phyloP scores from a whole-genome alignment of 2,113 vertebrate species.

The Genyomyrus donnyi region DNA sequence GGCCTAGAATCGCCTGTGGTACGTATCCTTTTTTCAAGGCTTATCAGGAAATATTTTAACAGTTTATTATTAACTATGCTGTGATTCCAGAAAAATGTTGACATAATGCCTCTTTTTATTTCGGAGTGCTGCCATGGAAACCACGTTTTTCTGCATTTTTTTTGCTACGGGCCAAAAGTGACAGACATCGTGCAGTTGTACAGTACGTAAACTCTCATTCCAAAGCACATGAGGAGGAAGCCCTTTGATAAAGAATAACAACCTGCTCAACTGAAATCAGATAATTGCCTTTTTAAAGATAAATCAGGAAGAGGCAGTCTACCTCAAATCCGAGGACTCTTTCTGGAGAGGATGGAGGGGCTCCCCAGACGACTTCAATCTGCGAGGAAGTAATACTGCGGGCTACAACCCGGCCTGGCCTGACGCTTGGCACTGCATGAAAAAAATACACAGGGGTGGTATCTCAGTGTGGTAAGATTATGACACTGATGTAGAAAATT shows the following conservation, averaged over 20 bases:
- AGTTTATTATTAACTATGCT: constrained; percentile 21
- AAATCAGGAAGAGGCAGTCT: constrained; percentile 28
- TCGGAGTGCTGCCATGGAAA: constrained; percentile 52
- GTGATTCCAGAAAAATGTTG: constrained; percentile 32
- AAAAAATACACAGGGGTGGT: constrained; percentile 25
- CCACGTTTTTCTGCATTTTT: constrained; percentile 38
- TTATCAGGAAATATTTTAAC: constrained; percentile 5
- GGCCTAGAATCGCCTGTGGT: background rate
- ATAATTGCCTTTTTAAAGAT: background rate
- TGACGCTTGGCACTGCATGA: constrained; percentile 69
- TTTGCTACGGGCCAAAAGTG: constrained; percentile 49
- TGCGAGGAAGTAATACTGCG: constrained; percentile 76
- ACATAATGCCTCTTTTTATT: constrained; percentile 40
- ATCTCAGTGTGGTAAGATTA: background rate
- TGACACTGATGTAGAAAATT: background rate
- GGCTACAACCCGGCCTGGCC: constrained; percentile 67
- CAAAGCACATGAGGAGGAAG: background rate
- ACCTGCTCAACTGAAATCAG: background rate
- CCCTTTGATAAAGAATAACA: background rate
- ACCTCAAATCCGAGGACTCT: constrained; percentile 91
- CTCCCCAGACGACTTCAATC: constrained; percentile 78
- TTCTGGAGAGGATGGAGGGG: constrained; percentile 69
- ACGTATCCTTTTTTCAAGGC: background rate
- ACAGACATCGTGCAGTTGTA: constrained; percentile 42
- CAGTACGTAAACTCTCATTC: constrained; percentile 8